phyloP scores from a whole-genome alignment of 1,140 invertebrate species.

The Leucophenga varia region DNA sequence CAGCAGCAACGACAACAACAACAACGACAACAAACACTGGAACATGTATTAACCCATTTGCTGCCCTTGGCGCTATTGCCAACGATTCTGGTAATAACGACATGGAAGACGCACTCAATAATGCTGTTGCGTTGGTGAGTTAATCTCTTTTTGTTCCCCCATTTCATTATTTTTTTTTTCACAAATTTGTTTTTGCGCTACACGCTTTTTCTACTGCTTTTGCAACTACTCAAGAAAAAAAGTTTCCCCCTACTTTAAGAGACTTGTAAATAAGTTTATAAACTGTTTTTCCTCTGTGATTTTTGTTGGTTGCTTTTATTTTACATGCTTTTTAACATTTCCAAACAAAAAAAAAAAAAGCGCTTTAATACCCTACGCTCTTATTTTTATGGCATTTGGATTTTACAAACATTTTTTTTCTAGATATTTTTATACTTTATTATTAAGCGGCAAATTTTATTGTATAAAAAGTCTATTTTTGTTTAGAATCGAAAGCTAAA shows the following conservation, averaged over 20 bases:
- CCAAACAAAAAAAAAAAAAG: too few species aligned
- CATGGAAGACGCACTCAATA: conserved; percentile 12
- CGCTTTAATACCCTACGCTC: too few species aligned
- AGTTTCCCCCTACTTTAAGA: not conserved
- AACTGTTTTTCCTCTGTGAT: conserved; percentile 39
- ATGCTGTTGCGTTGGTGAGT: conserved; percentile 46
- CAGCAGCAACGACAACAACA: conserved; percentile 1
- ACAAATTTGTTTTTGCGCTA: conserved; percentile 17
- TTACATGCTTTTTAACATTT: conserved; percentile 32
- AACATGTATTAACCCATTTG: conserved; percentile 9
- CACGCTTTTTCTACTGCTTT: conserved; percentile 16
- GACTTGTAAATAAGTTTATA: conserved; percentile 32
- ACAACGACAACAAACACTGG: conserved; percentile 6
- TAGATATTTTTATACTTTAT: conserved; percentile 17
- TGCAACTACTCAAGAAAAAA: too few species aligned
- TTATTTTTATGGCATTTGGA: too few species aligned
- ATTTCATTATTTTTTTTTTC: conserved; percentile 13
- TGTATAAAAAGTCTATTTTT: too few species aligned
- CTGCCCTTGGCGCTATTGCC: conserved; percentile 12
- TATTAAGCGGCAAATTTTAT: conserved; percentile 27
- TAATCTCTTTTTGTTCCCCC: conserved; percentile 15
- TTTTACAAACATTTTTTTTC: too few species aligned
- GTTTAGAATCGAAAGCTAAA: too few species aligned
- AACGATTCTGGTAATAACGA: conserved; percentile 11
- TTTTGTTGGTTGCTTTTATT: conserved; percentile 20